A percentile compares a stretch with the other conserved stretches of the same genome.
phyloP scores from a whole-genome alignment of 2,888 invertebrate genomes.

The Hipparchia semele region DNA sequence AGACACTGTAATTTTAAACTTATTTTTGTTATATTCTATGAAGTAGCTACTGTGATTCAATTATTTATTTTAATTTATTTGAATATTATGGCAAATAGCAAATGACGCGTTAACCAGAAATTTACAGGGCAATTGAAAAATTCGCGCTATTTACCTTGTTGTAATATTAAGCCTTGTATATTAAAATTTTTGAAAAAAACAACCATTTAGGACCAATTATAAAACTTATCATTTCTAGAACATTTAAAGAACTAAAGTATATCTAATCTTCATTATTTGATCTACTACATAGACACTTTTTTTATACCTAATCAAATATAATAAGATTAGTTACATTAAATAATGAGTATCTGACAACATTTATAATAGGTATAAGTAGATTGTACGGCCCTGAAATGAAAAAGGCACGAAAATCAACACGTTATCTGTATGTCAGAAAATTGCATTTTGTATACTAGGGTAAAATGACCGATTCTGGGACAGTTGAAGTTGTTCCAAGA shows the following conservation, averaged over 20 bases:
- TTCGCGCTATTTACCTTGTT: background rate
- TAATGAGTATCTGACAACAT: conserved; percentile 22
- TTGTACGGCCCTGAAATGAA: conserved; percentile 6
- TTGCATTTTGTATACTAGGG: background rate
- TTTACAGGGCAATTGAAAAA: background rate
- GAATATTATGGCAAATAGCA: background rate
- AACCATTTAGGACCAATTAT: background rate
- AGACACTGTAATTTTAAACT: background rate
- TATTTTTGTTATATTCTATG: background rate
- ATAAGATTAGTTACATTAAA: conserved; percentile 20
- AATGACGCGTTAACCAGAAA: background rate
- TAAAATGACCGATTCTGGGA: background rate
- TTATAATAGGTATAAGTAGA: background rate
- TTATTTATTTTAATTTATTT: background rate
- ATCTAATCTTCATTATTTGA: background rate
- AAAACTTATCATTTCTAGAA: background rate
- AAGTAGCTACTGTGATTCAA: background rate
- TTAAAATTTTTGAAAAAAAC: background rate
- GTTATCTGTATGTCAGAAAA: conserved; percentile 17
- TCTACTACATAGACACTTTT: background rate
- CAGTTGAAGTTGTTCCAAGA: background rate
- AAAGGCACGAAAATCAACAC: background rate
- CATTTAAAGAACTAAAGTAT: background rate
- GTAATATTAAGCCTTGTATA: background rate
- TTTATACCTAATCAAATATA: conserved; percentile 6